Evolutionary conservation across 1,140 invertebrate species (phyloP).

Genomic region (Drosophila melanica): DNA sequence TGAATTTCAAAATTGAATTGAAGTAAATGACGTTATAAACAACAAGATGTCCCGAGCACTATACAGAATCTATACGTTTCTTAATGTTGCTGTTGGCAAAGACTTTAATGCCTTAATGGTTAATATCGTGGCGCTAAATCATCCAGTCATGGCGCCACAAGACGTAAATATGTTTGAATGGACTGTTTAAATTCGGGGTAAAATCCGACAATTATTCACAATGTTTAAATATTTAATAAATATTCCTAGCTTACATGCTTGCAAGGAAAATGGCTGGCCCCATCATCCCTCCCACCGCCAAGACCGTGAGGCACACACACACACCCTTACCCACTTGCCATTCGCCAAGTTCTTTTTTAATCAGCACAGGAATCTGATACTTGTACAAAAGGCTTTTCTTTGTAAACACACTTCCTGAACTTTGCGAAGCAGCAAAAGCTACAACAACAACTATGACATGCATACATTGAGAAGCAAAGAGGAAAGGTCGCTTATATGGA

Average conservation of each 20-base stretch:
- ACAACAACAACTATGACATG: constrained; percentile 48
- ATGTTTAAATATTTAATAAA: constrained; percentile 79
- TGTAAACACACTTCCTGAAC: constrained; percentile 80
- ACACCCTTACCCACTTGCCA: constrained; percentile 1
- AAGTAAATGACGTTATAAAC: constrained; percentile 80
- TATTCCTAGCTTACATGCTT: constrained; percentile 53
- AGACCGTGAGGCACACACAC: too few species aligned
- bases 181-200: constrained; percentile 53
- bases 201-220: constrained; percentile 74
- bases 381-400: constrained; percentile 81
- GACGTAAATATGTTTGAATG: constrained; percentile 16
- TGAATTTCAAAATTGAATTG: constrained; percentile 80
- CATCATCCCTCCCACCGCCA: background rate
- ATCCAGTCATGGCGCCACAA: constrained; percentile 78
- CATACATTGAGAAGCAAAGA: constrained; percentile 1
- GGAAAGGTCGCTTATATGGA: constrained; percentile 48
- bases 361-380: constrained; percentile 80
- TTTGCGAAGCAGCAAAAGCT: constrained; percentile 60
- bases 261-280: constrained; percentile 19
- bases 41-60: constrained; percentile 30
- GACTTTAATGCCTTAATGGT: constrained; percentile 76
- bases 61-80: constrained; percentile 31
- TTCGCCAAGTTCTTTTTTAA: constrained; percentile 63
- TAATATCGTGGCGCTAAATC: constrained; percentile 59
- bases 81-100: constrained; percentile 4